phyloP scores from a whole-genome alignment of 2,113 vertebrate genomes.

The Corythaixoides concolor region DNA sequence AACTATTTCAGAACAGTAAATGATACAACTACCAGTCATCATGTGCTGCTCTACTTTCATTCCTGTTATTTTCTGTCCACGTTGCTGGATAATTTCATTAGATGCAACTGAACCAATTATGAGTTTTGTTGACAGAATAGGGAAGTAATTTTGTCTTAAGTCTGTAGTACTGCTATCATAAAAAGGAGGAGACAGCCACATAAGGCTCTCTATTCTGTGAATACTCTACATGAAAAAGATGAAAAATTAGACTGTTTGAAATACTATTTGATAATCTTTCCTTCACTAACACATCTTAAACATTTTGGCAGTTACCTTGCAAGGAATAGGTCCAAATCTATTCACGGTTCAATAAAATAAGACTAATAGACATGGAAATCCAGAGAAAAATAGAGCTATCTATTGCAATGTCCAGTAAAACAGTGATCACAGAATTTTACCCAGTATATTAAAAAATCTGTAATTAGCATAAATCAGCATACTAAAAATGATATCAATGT shows the following conservation, averaged over 20 bases:
- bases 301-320: neutral
- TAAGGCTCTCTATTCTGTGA: neutral
- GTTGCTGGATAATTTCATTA: neutral
- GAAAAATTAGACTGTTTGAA: neutral
- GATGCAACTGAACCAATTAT: neutral
- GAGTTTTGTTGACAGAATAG: neutral
- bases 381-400: neutral
- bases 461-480: neutral
- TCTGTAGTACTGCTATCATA: neutral
- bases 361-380: neutral
- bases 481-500: neutral
- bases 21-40: neutral
- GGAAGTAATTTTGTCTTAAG: neutral
- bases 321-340: neutral
- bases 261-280: neutral
- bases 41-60: neutral
- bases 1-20: neutral
- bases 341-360: neutral
- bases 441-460: neutral
- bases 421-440: neutral
- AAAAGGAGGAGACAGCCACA: neutral
- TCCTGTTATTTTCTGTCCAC: neutral
- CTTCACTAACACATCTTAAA: neutral
- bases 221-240: neutral
- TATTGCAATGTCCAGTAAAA: neutral